Base-by-base conservation (phyloP, 2,113 vertebrate genomes). In the Upupa epops region DNA sequence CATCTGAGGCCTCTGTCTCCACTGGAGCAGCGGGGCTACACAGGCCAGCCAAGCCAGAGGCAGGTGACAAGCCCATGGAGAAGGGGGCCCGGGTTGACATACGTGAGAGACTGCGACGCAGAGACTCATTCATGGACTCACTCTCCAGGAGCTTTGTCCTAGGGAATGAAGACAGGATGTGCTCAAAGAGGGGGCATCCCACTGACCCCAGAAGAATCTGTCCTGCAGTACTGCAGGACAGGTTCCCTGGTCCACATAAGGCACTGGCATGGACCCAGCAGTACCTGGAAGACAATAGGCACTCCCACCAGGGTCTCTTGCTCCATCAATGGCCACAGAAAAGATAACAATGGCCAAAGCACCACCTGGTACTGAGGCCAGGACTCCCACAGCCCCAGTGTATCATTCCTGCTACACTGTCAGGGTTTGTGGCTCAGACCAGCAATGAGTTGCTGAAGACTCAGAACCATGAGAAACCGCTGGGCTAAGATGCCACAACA, bases 111-210 rank as follows among this genome's bases (percentile, higher is more conserved):
- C 97, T 99, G 49, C 98, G 98, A 3, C 99, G 98, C 75, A 99
- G 83, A 4, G 98, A 99, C 94, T 99, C 99, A 0, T 99, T 99
- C 98, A 99, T 99, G 82, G 99, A 98, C 91, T 99, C 99, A 0
- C 99, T 99, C 96, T 99, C 99, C 83, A 99, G 95, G 0, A 99
- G 98, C 96, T 99, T 99, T 0, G 99, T 98, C 96, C 99, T 99
- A 80, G 5, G 17, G 28, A 69, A 34, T 19, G 40, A 24, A 60
- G 9, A 72, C 4, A 2, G 16, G 34, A 61, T 1, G 7, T 2
- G 26, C 61, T 73, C 55, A 19, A 29, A 28, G 40, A 34, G 34
- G 25, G 36, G 37, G 31, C 54, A 40, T 4, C 24, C 15, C 29
- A 17, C n/a, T 25, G 49, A 10, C 14, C 28, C 26, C 1, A 0